These are phyloP conservation scores for Uloborus plumipes DNA, from an alignment of 2,888 invertebrate genomes.

Conservation along the genomic window DNA sequence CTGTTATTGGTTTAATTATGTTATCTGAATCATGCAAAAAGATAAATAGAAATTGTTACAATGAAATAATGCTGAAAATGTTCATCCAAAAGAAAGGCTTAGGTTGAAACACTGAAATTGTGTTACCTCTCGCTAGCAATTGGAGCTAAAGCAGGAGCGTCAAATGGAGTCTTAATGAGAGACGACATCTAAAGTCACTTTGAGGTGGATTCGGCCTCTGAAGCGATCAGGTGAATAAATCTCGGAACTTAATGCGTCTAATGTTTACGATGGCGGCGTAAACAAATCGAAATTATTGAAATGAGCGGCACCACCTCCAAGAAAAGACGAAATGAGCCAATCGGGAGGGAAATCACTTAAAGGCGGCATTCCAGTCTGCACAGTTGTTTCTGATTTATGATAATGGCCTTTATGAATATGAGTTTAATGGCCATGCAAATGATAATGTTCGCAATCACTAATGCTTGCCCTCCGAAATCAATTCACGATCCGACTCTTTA, in stretches of 20 bases:
- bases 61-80: no score
- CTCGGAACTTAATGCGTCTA: background rate
- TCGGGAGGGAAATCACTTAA: slow-evolving; percentile 44
- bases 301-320: slow-evolving; percentile 20
- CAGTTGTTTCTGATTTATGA: slow-evolving; percentile 64
- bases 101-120: no score
- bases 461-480: slow-evolving; percentile 25
- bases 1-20: no score
- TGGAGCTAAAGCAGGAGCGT: no score
- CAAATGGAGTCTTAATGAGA: background rate
- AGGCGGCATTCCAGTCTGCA: slow-evolving; percentile 16
- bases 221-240: slow-evolving; percentile 24
- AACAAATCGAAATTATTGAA: slow-evolving; percentile 55
- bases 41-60: no score
- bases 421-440: slow-evolving; percentile 57
- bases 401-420: slow-evolving; percentile 62
- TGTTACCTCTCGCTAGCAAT: no score
- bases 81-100: no score
- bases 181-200: slow-evolving; percentile 13
- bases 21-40: no score
- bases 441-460: slow-evolving; percentile 15
- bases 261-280: background rate
- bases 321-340: slow-evolving; percentile 28
- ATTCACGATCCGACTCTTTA: slow-evolving; percentile 10
- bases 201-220: background rate